A percentile compares a stretch with the other conserved stretches of the same genome.
phyloP scores from a whole-genome alignment of 1,140 invertebrate species.

The Euschistus heros region DNA sequence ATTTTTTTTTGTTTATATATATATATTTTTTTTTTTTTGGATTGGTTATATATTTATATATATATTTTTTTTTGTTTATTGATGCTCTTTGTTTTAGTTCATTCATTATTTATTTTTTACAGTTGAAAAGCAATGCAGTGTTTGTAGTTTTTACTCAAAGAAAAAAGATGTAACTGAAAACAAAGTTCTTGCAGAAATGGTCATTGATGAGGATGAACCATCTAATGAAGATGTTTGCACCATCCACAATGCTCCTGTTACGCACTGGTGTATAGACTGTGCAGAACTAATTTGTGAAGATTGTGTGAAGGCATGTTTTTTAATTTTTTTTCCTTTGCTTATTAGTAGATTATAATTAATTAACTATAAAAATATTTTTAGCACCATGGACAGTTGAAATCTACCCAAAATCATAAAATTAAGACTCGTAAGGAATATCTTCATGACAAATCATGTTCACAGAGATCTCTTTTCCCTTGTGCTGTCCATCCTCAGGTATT shows the following conservation, averaged over 20 bases:
- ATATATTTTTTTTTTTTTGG: too few relatives aligned
- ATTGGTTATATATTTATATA: too few relatives aligned
- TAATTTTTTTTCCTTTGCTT: not conserved
- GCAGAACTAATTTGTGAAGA: not conserved
- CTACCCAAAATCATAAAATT: not conserved
- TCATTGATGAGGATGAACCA: not conserved
- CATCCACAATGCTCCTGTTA: not conserved
- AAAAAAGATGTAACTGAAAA: not conserved
- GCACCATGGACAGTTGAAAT: conserved; percentile 7
- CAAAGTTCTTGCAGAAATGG: conserved; percentile 4
- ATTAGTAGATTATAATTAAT: not conserved
- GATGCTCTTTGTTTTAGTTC: not conserved
- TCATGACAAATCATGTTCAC: not conserved
- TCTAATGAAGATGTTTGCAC: not conserved
- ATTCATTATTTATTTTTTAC: not conserved
- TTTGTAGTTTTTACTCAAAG: not conserved
- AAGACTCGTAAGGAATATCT: not conserved
- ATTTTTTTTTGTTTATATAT: too few relatives aligned
- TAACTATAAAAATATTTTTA: not conserved
- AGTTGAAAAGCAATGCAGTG: not conserved
- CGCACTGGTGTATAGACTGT: not conserved
- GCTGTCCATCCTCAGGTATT: not conserved
- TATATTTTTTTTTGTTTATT: too few relatives aligned
- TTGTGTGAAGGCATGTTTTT: conserved; percentile 3
- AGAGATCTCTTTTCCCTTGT: not conserved